These are phyloP conservation scores for Mechanitis messenoides DNA, from an alignment of 2,888 invertebrate species.

Conservation along the genomic window DNA sequence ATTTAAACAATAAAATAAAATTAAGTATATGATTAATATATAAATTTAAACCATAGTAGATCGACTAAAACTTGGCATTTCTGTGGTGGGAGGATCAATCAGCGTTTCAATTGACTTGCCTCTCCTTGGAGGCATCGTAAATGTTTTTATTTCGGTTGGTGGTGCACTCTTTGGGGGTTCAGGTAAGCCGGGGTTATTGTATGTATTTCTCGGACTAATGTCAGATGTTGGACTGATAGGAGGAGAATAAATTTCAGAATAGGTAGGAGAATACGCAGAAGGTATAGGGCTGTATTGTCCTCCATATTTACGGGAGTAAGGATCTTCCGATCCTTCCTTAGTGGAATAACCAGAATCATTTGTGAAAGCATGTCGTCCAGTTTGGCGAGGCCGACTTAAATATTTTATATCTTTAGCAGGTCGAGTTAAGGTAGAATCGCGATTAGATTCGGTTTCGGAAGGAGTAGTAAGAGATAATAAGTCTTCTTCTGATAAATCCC, in stretches of 20 bases:
- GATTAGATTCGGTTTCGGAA: slow-evolving; percentile 78
- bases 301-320: slow-evolving; percentile 58
- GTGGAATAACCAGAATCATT: slow-evolving; percentile 71
- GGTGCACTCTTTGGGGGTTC: slow-evolving; percentile 66
- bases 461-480: slow-evolving; percentile 72
- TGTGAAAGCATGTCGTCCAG: slow-evolving; percentile 75
- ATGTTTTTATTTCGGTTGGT: slow-evolving; percentile 60
- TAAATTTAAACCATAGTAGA: slow-evolving; percentile 68
- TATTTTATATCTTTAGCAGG: slow-evolving; percentile 80
- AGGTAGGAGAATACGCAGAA: slow-evolving; percentile 67
- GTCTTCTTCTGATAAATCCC: slow-evolving; percentile 84
- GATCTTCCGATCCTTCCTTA: slow-evolving; percentile 65
- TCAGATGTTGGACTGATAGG: slow-evolving; percentile 68
- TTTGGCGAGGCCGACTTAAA: slow-evolving; percentile 75
- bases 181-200: slow-evolving; percentile 57
- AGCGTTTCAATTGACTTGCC: slow-evolving; percentile 68
- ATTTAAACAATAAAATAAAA: background rate
- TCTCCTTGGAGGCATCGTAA: slow-evolving; percentile 59
- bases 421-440: slow-evolving; percentile 73
- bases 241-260: slow-evolving; percentile 72
- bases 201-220: slow-evolving; percentile 61
- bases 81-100: slow-evolving; percentile 59
- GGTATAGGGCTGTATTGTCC: slow-evolving; percentile 66
- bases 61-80: slow-evolving; percentile 60
- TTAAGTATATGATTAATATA: slow-evolving; percentile 8